A percentile compares a stretch with the other conserved stretches of the same genome.
Evolutionary conservation across 2,113 vertebrate genomes (phyloP).

Genomic region (Nematolebias whitei): DNA sequence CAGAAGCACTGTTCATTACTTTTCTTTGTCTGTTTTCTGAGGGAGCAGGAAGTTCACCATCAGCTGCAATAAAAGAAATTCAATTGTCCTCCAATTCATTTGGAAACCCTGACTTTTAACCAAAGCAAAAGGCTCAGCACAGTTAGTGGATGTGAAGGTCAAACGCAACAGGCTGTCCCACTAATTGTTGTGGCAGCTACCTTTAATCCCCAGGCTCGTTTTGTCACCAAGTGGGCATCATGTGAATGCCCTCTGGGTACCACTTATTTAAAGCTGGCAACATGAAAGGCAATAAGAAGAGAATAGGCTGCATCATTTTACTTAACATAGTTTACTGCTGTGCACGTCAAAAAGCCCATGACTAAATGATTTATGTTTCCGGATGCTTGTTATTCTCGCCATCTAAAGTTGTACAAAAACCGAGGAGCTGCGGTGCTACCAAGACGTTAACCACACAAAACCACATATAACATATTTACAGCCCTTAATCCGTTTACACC

Average conservation of each 20-base stretch:
- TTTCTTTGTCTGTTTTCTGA: slow-evolving; percentile 32
- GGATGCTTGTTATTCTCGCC: slow-evolving; percentile 87
- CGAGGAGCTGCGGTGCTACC: slow-evolving; percentile 55
- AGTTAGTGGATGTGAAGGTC: no score
- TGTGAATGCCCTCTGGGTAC: slow-evolving; percentile 95
- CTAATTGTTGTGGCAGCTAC: slow-evolving; percentile 84
- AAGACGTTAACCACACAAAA: slow-evolving; percentile 63
- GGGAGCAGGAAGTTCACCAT: slow-evolving; percentile 66
- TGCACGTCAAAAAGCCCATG: slow-evolving; percentile 80
- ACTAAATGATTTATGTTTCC: slow-evolving; percentile 90
- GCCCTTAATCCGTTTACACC: slow-evolving; percentile 63
- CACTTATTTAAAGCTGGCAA: slow-evolving; percentile 98
- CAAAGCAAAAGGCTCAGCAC: no score
- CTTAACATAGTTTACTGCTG: slow-evolving; percentile 93
- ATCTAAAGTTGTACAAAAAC: slow-evolving; percentile 83
- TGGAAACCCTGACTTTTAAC: no score
- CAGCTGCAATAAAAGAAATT: slow-evolving; percentile 62
- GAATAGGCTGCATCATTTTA: slow-evolving; percentile 99
- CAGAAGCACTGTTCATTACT: slow-evolving; percentile 52
- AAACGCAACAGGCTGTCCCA: slow-evolving; percentile 83
- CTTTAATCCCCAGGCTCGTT: slow-evolving; percentile 84
- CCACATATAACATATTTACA: slow-evolving; percentile 58
- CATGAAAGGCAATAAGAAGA: slow-evolving; percentile 90
- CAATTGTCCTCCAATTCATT: neutral
- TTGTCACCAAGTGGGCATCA: slow-evolving; percentile 87